Evolutionary conservation across 2,113 vertebrate genomes (phyloP), one percentile per base, ranked within the genome.

Genomic region (pig (Sus scrofa)): DNA sequence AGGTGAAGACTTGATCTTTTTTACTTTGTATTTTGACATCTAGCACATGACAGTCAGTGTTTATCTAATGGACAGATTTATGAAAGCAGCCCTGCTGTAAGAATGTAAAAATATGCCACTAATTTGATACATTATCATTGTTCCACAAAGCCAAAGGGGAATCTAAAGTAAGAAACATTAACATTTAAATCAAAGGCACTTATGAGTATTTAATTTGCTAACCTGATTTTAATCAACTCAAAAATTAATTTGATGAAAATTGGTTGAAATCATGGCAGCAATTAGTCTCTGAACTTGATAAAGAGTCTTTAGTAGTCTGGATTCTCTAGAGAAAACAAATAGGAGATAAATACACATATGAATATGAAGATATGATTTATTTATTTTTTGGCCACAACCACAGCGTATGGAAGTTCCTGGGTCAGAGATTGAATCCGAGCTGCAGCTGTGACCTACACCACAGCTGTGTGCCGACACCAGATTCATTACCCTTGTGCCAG

Each of bases 131-230:
- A 34, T 52, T 67, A 67, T n/a, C n/a, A 15, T 8, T 27, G 18
- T 73, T 90, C n/a, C 13, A 67, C 37, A 56, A 93, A 82, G 70
- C 89, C 52, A 84, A 50, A 83, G 63, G 52, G 44, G 86, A 62
- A 88, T 60, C 44, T 71, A 65, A 81, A 77, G 15, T 32, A 37
- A 85, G 75, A 94, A 82, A 81, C 14, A 95, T 93, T 89, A 88
- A 94, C 62, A 93, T 95, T 95, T 77, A 95, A 85, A 95, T 96
- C n/a, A 96, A 86, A 88, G 95, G 16, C 44, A 74, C 56, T 94
- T 96, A 32, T 32, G 77, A 37, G 52, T 81, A 77, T 92, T 95
- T 92, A n/a, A 92, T 85, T 92, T 94, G 62, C 75, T 77, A 68
- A 67, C 73, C n/a, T 20, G 63, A 58, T 79, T 89, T 71, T 87